Evolutionary conservation across 2,888 invertebrate species (phyloP), one percentile per base, ranked within the genome.

Genomic region (Lomographa bimaculata): DNA sequence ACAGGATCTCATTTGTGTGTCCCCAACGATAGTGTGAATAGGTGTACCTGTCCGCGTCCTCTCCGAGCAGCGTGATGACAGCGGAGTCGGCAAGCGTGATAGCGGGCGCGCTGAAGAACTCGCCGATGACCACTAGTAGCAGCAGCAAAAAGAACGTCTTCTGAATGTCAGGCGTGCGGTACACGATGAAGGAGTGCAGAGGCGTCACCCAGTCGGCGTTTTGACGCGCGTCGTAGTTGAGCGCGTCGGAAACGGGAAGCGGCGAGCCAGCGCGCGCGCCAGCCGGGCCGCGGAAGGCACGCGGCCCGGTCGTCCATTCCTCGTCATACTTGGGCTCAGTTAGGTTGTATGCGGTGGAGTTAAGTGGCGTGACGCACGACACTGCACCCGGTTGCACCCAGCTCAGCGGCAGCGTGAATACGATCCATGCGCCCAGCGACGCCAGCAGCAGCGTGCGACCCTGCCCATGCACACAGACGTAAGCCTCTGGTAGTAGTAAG

Each of bases 31-130:
- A n/a, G n/a, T n/a, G n/a, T n/a, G 14, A 14, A 14, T 14, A 14
- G 4, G 14, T 14, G 32, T n/a, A 85, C 90, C 93, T 92, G 66
- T 95, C 95, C 0, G 95, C 94, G 69, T 96, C 96, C 68, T 97
- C 97, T 0, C 97, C 97, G 0, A 98, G 91, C 51, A 97, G 90
- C 2, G 96, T 96, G 46, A 97, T 95, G 21, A 96, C 97, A 3
- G 97, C 97, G 0, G 96, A 96, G 78, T 97, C 97, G 0, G 98
- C 98, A 30, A 99, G 89, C 0, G 98, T 97, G 54, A 98, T 95
- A 18, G 98, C 97, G 0, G 98, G 98, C 0, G 98, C 97, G 62
- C 96, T 96, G 85, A 99, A 98, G 90, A 99, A 99, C 86, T 99
- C 99, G 0, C 99, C 99, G 37, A 99, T 95, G 12, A 98, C 93